phyloP scores from a whole-genome alignment of 2,888 invertebrate genomes.

The Rhagonycha lutea region DNA sequence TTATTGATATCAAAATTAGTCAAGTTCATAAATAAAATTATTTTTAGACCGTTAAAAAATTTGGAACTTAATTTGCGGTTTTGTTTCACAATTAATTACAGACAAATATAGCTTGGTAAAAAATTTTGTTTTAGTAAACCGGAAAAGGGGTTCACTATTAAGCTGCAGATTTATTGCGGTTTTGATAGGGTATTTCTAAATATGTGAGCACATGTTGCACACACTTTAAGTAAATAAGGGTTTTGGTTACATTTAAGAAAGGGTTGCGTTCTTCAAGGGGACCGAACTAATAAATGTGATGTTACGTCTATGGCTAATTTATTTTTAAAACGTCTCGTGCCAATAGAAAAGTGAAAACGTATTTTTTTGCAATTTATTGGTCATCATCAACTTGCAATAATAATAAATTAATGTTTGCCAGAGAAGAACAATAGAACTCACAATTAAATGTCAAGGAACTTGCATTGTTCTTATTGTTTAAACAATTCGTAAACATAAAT shows the following conservation, averaged over 20 bases:
- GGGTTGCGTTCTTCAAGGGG: slow-evolving; percentile 19
- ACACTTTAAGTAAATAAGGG: slow-evolving; percentile 34
- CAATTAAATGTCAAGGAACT: background rate
- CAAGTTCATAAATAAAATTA: background rate
- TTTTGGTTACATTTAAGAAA: slow-evolving; percentile 22
- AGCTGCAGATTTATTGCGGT: slow-evolving; percentile 38
- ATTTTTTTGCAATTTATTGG: background rate
- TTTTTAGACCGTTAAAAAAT: background rate
- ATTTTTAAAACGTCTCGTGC: slow-evolving; percentile 5
- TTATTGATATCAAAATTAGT: slow-evolving; percentile 16
- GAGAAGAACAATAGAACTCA: background rate
- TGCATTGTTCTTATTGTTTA: slow-evolving; percentile 2
- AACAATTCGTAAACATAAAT: background rate
- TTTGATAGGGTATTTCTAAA: slow-evolving; percentile 34
- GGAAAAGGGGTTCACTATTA: slow-evolving; percentile 35
- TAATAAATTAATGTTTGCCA: background rate
- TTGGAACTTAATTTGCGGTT: slow-evolving; percentile 7
- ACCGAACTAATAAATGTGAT: slow-evolving; percentile 11
- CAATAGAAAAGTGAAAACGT: background rate
- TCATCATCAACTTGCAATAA: background rate
- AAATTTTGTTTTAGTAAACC: slow-evolving; percentile 28
- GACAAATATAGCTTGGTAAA: slow-evolving; percentile 17
- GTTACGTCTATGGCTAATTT: background rate
- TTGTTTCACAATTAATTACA: slow-evolving; percentile 12
- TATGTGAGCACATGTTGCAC: slow-evolving; percentile 31